phyloP scores from a whole-genome alignment of 2,888 invertebrate species.

The Dryomyza anilis region DNA sequence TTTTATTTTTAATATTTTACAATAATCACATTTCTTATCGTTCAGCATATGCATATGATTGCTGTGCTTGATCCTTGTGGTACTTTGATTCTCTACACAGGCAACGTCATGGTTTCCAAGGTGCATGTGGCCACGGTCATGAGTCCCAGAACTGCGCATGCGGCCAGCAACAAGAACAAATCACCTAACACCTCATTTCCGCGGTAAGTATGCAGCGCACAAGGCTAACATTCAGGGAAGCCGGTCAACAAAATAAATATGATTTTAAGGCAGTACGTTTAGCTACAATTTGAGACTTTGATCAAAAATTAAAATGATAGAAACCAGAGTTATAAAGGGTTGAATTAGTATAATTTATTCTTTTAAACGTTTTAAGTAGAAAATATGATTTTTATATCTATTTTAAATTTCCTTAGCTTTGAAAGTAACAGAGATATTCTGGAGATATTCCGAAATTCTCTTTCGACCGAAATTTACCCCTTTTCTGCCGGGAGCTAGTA shows the following conservation, averaged over 20 bases:
- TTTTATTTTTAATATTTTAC: constrained; percentile 3
- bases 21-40: not conserved
- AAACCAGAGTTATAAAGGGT: too few species aligned
- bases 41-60: constrained; percentile 76
- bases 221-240: not conserved
- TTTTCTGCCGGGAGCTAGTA: too few species aligned
- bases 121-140: constrained; percentile 75
- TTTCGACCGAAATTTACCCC: too few species aligned
- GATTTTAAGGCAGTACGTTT: too few species aligned
- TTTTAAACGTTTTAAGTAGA: too few species aligned
- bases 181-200: constrained; percentile 65
- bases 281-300: too few species aligned
- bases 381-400: too few species aligned
- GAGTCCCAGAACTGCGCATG: not conserved
- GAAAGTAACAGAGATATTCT: too few species aligned
- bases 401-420: too few species aligned
- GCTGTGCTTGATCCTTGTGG: constrained; percentile 81
- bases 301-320: too few species aligned
- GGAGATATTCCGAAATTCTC: too few species aligned
- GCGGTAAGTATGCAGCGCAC: constrained; percentile 50
- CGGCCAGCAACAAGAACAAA: constrained; percentile 34
- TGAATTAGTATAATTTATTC: too few species aligned
- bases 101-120: constrained; percentile 80
- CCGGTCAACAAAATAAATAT: not conserved
- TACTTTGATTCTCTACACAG: constrained; percentile 82